Conservation (phyloP, 1,140 invertebrate species). For the Eupristina koningsbergeri region DNA sequence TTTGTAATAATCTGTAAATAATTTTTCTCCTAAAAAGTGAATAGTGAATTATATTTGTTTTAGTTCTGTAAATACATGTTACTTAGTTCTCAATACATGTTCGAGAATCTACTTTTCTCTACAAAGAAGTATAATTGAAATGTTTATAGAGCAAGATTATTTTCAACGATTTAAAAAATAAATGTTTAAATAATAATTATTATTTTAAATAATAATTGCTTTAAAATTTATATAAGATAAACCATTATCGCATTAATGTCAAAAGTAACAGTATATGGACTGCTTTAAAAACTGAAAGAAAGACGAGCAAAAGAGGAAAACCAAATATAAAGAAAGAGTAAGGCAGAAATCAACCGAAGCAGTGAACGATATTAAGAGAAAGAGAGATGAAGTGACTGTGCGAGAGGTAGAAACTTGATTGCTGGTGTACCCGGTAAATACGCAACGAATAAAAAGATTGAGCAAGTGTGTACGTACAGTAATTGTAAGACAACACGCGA, state of each 20-base stretch:
- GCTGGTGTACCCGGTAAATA: slow-evolving; percentile 39
- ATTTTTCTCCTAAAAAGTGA: no score
- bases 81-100: no score
- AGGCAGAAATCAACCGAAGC: not conserved
- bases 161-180: no score
- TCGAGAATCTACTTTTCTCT: not conserved
- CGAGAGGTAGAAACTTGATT: slow-evolving; percentile 36
- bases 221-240: not conserved
- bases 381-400: slow-evolving; percentile 20
- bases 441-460: slow-evolving; percentile 39
- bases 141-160: no score
- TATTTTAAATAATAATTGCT: not conserved
- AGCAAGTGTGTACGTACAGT: slow-evolving; percentile 39
- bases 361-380: not conserved
- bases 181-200: no score
- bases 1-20: no score
- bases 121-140: no score
- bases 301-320: not conserved
- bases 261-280: not conserved
- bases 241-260: not conserved
- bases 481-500: slow-evolving; percentile 50
- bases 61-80: no score
- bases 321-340: slow-evolving; percentile 10
- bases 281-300: not conserved
- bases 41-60: no score